Evolutionary conservation across 1,140 invertebrate genomes (phyloP), one percentile per base, ranked within the genome.

Genomic region (Aphis craccivora): DNA sequence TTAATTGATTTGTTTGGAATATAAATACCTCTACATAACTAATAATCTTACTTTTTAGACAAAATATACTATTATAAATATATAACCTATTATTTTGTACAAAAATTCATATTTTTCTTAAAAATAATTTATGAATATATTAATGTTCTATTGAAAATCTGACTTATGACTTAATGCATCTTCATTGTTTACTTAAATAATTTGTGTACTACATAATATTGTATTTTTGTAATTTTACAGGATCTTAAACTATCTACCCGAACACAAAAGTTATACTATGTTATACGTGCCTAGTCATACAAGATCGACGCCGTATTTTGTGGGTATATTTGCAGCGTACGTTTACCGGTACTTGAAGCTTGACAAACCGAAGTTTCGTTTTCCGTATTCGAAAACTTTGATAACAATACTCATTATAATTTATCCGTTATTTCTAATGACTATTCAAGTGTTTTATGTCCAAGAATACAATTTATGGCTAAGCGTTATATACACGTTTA

Each of bases 301-400:
- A 8, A 94, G 96, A 94, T 95, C 95, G 20, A 95, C 95, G 0
- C 94, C 96, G 3, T 96, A 95, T 81, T 90, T 96, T 0, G 94
- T 95, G 30, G 96, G 96, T 25, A 94, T 96, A 14, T 94, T 94
- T n/a, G 90, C 95, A 5, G 96, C 95, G 2, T 95, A 95, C 60
- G 30, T 95, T 3, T 93, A 95, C 40, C 94, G 93, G 0, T 94
- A 93, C 30, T 91, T 94, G 11, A 94, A 93, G 18, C 76, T 86
- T 20, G 60, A 95, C 0, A 95, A 94, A 25, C 94, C 95, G 0
- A 95, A 94, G 53, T 94, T 95, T 89, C 93, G 93, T 22, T 53
- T 11, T n/a, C 95, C 40, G 40, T 93, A n/a, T 37, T 37, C 51
- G 43, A 90, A 48, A 23, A 51, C 20, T 81, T 94, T 48, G 40